Evolutionary conservation across 2,797 vertebrate species (phyloP).

Genomic region (Cercopithecus neglectus): DNA sequence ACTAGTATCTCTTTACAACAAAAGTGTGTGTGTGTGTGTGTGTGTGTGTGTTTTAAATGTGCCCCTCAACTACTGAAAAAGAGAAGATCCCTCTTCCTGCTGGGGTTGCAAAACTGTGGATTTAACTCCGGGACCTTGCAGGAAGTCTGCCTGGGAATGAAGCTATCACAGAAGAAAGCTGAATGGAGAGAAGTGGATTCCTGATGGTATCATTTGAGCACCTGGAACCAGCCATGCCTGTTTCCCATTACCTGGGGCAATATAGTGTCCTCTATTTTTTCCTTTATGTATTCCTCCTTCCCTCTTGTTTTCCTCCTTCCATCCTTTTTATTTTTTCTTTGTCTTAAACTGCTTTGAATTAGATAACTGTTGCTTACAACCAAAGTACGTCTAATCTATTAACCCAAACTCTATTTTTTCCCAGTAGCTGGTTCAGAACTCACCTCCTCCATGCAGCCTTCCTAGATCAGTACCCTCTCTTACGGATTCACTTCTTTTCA

Average conservation of each 20-base stretch:
- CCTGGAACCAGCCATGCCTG: neutral
- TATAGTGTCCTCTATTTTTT: neutral
- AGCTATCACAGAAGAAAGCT: neutral
- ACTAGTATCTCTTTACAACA: neutral
- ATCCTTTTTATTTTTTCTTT: neutral
- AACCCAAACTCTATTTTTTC: neutral
- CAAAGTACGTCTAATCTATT: neutral
- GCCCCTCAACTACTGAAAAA: neutral
- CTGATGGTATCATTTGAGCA: neutral
- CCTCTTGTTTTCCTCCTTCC: neutral
- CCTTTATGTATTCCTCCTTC: neutral
- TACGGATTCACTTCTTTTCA: neutral
- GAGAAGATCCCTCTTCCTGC: neutral
- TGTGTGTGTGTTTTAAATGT: neutral
- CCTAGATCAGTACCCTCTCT: neutral
- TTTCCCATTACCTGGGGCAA: neutral
- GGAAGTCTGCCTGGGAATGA: neutral
- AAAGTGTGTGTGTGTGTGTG: no score
- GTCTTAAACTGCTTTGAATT: neutral
- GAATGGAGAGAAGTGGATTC: neutral
- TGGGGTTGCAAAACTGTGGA: neutral
- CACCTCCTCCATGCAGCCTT: neutral
- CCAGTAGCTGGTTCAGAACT: neutral
- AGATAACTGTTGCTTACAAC: neutral
- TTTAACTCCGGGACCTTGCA: neutral